phyloP scores from a whole-genome alignment of 2,113 vertebrate genomes.

The Hippocampus guttulatus region DNA sequence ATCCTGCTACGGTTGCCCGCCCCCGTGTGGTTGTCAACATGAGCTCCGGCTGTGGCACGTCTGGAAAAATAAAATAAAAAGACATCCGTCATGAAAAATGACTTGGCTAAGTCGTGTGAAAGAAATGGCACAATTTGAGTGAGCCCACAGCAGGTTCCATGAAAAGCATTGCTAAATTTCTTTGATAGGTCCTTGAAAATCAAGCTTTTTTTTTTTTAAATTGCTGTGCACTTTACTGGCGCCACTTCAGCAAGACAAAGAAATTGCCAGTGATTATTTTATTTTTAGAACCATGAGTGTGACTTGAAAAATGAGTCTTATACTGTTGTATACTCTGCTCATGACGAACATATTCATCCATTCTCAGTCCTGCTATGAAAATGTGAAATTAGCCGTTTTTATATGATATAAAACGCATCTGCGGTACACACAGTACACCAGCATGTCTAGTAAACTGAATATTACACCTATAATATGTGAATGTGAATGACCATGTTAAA shows the following conservation, averaged over 20 bases:
- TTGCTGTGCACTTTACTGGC: neutral
- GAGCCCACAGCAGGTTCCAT: neutral
- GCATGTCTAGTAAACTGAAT: neutral
- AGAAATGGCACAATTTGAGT: neutral
- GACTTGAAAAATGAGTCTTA: neutral
- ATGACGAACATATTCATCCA: neutral
- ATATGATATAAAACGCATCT: neutral
- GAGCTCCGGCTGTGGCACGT: conserved; percentile 83
- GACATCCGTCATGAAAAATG: neutral
- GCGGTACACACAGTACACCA: neutral
- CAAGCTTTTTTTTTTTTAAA: neutral
- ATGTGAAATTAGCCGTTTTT: neutral
- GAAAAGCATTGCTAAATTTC: neutral
- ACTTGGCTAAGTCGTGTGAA: neutral
- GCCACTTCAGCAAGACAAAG: neutral
- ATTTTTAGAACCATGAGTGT: neutral
- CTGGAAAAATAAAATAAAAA: conserved; percentile 54
- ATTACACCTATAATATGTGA: neutral
- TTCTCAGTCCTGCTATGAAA: neutral
- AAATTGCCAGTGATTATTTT: neutral
- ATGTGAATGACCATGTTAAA: neutral
- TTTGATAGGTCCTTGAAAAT: neutral
- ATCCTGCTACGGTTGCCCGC: conserved; percentile 83
- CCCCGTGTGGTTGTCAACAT: conserved; percentile 89
- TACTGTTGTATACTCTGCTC: no score